These are phyloP conservation scores for Bergia sp. DNA, from an alignment of 92 coral and sea anemone species.

Conservation along the genomic window DNA sequence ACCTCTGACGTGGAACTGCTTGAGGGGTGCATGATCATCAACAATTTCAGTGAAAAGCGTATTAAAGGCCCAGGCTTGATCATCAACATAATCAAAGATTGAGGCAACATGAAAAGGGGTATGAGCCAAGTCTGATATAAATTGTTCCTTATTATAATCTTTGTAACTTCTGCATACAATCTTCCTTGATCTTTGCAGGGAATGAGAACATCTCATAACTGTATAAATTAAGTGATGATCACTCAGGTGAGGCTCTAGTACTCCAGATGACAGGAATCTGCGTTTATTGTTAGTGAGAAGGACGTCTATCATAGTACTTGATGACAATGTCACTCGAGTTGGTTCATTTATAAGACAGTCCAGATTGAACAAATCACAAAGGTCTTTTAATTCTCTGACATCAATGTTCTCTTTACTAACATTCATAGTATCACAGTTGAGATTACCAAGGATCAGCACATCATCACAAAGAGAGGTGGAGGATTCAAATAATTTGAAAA, in stretches of 20 bases:
- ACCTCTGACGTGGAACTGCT: conserved; percentile 54
- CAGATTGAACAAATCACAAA: conserved; percentile 49
- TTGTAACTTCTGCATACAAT: conserved; percentile 36
- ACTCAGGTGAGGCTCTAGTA: conserved; percentile 53
- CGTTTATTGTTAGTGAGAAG: conserved; percentile 42
- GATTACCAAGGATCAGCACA: conserved; percentile 38
- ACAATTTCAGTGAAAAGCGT: conserved; percentile 49
- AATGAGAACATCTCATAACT: conserved; percentile 35
- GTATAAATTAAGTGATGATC: conserved; percentile 49
- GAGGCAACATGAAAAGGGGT: conserved; percentile 51
- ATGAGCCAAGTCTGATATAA: conserved; percentile 39
- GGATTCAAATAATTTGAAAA: conserved; percentile 40
- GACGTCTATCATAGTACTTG: conserved; percentile 43
- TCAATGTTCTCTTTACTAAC: conserved; percentile 7
- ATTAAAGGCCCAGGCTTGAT: conserved; percentile 42
- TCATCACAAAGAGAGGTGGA: conserved; percentile 39
- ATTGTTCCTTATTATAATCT: conserved; percentile 39
- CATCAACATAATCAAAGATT: conserved; percentile 56
- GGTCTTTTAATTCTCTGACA: conserved; percentile 39
- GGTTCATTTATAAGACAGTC: conserved; percentile 48
- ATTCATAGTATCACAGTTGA: conserved; percentile 47
- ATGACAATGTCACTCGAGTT: conserved; percentile 36
- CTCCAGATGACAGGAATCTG: conserved; percentile 50
- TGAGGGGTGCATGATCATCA: conserved; percentile 61
- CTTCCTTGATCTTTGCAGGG: conserved; percentile 43